Evolutionary conservation across 2,888 invertebrate species (phyloP).

Genomic region (Ochropleura leucogaster): DNA sequence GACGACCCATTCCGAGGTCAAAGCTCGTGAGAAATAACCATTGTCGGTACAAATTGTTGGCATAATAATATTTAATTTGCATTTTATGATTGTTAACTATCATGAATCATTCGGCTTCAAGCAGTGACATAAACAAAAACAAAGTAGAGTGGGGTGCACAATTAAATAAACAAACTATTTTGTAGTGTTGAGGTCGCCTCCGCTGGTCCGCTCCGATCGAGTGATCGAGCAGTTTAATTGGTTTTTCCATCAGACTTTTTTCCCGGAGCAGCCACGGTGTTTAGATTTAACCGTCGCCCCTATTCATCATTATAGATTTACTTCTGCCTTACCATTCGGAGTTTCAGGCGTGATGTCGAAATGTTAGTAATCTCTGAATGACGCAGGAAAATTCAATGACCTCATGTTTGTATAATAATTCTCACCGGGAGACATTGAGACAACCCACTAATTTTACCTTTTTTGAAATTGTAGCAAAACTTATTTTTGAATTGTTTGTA

Average conservation of each 20-base stretch:
- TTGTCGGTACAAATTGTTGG: slow-evolving; percentile 66
- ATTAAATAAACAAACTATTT: not conserved
- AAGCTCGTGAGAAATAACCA: slow-evolving; percentile 70
- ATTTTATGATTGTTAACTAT: slow-evolving; percentile 60
- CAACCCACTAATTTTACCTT: slow-evolving; percentile 17
- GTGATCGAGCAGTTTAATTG: not conserved
- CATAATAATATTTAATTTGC: slow-evolving; percentile 65
- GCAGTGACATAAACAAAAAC: slow-evolving; percentile 57
- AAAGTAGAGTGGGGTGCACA: slow-evolving; percentile 19
- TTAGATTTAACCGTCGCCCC: not conserved
- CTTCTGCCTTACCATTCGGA: not conserved
- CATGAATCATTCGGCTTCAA: slow-evolving; percentile 60
- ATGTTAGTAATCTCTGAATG: slow-evolving; percentile 8
- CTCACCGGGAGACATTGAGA: slow-evolving; percentile 57
- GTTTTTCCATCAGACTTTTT: not conserved
- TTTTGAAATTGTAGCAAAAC: slow-evolving; percentile 18
- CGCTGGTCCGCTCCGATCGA: not conserved
- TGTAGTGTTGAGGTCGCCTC: not conserved
- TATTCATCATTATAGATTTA: not conserved
- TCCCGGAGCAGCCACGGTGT: not conserved
- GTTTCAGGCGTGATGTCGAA: not conserved
- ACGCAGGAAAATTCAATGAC: slow-evolving; percentile 36
- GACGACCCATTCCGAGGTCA: slow-evolving; percentile 62
- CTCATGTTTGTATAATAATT: slow-evolving; percentile 23
- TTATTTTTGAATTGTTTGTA: slow-evolving; percentile 1